phyloP scores from a whole-genome alignment of 2,888 invertebrate genomes.

The Pristionchus maxplancki region DNA sequence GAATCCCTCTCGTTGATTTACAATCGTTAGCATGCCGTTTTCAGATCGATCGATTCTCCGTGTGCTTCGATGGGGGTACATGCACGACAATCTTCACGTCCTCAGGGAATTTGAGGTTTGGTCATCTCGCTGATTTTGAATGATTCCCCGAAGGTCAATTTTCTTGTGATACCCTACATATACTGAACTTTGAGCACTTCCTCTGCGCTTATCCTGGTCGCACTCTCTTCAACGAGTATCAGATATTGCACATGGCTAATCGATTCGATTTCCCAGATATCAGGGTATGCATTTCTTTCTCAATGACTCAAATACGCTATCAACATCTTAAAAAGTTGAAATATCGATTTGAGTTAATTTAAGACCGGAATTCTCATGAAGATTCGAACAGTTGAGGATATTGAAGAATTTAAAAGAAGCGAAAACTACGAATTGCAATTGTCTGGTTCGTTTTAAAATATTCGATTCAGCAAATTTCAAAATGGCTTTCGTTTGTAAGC shows the following conservation, averaged over 20 bases:
- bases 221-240: slow-evolving; percentile 16
- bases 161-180: background rate
- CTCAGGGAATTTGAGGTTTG: slow-evolving; percentile 11
- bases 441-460: background rate
- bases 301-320: too few species aligned
- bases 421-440: slow-evolving; percentile 26
- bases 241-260: slow-evolving; percentile 31
- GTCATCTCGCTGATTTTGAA: background rate
- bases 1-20: too few species aligned
- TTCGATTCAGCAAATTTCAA: too few species aligned
- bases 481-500: background rate
- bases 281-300: background rate
- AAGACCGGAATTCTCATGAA: background rate
- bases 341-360: background rate
- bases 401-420: background rate
- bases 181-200: background rate
- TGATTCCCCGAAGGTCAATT: background rate
- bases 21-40: too few species aligned
- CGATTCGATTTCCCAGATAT: slow-evolving; percentile 31
- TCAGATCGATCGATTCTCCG: slow-evolving; percentile 34
- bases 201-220: background rate
- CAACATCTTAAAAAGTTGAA: too few species aligned
- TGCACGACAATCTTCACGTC: background rate
- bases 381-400: slow-evolving; percentile 6
- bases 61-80: slow-evolving; percentile 3